Conservation (phyloP, 2,888 invertebrate species). For the Caprella mutica region DNA sequence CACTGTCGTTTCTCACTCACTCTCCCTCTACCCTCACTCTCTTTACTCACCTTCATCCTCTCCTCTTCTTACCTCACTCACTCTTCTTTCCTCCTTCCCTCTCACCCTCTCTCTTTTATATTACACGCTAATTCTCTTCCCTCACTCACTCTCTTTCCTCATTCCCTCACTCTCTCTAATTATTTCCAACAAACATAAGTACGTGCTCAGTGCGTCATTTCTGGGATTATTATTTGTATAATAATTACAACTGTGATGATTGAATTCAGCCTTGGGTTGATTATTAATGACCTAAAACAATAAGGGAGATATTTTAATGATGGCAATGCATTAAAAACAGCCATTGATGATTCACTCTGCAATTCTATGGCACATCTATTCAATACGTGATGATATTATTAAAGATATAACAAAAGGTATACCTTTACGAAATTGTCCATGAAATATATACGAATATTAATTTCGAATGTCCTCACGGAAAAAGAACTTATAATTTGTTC, state of each 20-base stretch:
- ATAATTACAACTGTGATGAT: too few relatives aligned
- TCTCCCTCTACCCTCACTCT: not conserved
- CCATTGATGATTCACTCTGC: too few relatives aligned
- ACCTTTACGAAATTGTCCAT: not conserved
- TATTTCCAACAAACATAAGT: not conserved
- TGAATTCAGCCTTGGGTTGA: too few relatives aligned
- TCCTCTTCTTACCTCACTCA: not conserved
- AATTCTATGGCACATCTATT: too few relatives aligned
- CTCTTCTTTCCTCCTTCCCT: not conserved
- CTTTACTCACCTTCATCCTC: not conserved
- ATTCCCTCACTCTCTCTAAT: not conserved
- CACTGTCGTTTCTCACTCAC: too few relatives aligned
- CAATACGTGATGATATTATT: not conserved
- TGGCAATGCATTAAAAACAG: too few relatives aligned
- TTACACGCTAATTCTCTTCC: not conserved
- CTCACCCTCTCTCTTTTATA: not conserved
- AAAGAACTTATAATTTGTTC: too few relatives aligned
- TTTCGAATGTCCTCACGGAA: not conserved
- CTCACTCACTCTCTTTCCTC: too few relatives aligned
- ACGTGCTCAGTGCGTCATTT: too few relatives aligned
- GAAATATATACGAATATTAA: not conserved
- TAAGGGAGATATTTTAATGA: too few relatives aligned
- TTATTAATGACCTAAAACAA: too few relatives aligned
- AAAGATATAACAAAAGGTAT: conserved; percentile 5
- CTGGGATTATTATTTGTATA: too few relatives aligned